These are phyloP conservation scores for Margarornis squamiger DNA, from an alignment of 2,797 vertebrate species.

Conservation along the genomic window DNA sequence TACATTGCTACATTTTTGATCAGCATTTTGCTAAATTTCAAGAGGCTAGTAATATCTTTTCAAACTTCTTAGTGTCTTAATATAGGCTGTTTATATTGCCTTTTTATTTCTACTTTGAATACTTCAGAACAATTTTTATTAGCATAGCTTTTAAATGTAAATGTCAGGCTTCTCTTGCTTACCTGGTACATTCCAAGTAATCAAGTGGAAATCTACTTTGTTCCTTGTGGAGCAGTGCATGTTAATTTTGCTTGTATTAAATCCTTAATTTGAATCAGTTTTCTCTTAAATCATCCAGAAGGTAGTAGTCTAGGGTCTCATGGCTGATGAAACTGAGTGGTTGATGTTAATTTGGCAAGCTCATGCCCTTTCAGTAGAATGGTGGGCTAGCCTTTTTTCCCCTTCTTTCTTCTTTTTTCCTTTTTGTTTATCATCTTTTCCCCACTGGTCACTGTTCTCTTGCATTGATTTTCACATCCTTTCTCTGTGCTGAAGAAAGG, in stretches of 20 bases:
- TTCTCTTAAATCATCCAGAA: not conserved
- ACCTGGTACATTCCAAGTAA: not conserved
- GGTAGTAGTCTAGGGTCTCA: not conserved
- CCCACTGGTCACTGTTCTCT: not conserved
- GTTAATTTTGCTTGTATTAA: not conserved
- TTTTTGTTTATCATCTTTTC: not conserved
- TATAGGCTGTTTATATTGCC: not conserved
- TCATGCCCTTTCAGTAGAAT: not conserved
- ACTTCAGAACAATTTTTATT: not conserved
- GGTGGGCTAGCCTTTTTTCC: not conserved
- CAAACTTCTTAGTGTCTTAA: not conserved
- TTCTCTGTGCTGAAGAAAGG: fast-evolving
- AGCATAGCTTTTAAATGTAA: not conserved
- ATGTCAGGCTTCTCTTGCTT: not conserved
- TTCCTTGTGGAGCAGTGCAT: not conserved
- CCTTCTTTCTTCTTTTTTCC: not conserved
- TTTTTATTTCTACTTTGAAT: not conserved
- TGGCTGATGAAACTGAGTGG: not conserved
- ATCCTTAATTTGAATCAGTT: not conserved
- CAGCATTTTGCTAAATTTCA: not conserved
- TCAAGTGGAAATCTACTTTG: not conserved
- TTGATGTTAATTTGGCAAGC: not conserved
- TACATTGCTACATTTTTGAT: not conserved
- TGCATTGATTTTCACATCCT: not conserved
- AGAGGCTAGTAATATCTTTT: not conserved